These are phyloP conservation scores for Drosophila baimaii DNA, from an alignment of 1,140 invertebrate genomes.

Conservation along the genomic window DNA sequence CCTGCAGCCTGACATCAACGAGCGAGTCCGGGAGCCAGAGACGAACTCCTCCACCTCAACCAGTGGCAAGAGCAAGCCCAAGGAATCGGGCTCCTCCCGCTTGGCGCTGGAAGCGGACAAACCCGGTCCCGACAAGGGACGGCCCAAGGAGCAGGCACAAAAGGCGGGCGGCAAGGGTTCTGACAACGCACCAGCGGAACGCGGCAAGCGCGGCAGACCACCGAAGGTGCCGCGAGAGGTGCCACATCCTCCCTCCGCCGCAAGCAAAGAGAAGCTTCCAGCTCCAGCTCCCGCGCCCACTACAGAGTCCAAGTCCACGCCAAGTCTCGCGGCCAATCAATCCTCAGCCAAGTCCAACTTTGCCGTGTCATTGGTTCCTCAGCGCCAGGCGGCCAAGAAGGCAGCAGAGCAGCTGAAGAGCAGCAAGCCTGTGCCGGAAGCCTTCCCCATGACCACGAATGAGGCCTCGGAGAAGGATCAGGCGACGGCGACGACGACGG, in stretches of 20 bases:
- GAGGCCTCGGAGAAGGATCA: constrained; percentile 33
- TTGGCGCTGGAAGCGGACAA: constrained; percentile 16
- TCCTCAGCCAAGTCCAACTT: constrained; percentile 84
- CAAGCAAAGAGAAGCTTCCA: constrained; percentile 46
- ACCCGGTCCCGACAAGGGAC: constrained; percentile 26
- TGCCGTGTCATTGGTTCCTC: constrained; percentile 92
- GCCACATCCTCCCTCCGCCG: neutral
- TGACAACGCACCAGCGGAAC: constrained; percentile 56
- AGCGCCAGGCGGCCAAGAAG: constrained; percentile 95
- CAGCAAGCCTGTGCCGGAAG: constrained; percentile 86
- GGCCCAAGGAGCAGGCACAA: constrained; percentile 57
- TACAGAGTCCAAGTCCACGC: constrained; percentile 17
- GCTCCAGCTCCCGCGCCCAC: neutral
- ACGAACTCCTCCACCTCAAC: constrained; percentile 10
- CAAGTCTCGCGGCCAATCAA: neutral
- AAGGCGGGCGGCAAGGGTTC: constrained; percentile 40
- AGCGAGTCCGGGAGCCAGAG: constrained; percentile 58
- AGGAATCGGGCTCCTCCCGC: constrained; percentile 31
- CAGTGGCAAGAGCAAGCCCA: constrained; percentile 38
- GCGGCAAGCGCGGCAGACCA: constrained; percentile 73
- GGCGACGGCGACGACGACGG: neutral
- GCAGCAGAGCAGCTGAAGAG: constrained; percentile 95
- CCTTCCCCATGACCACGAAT: neutral
- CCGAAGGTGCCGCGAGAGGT: constrained; percentile 55
- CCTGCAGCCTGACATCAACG: constrained; percentile 49